Evolutionary conservation across 2,797 vertebrate genomes (phyloP).

Genomic region (Microchirus variegatus): DNA sequence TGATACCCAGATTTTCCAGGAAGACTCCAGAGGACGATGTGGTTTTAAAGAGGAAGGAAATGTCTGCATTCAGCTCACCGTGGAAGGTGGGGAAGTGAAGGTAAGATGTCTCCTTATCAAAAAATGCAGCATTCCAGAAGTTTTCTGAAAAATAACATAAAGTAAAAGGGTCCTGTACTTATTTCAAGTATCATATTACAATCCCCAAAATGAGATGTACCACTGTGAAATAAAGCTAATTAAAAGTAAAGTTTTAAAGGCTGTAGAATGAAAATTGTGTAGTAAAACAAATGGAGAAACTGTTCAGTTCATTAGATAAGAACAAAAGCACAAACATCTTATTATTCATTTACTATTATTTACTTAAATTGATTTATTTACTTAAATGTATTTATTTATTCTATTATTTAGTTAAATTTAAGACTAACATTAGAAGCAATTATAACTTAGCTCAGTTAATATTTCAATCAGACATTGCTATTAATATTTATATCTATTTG

Average conservation of each 20-base stretch:
- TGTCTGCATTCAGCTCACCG: constrained; percentile 92
- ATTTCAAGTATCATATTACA: background rate
- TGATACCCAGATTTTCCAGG: constrained; percentile 95
- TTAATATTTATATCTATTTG: no score
- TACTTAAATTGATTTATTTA: no score
- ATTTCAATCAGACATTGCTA: constrained; percentile 6
- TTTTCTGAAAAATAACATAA: constrained; percentile 67
- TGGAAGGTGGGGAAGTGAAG: constrained; percentile 96
- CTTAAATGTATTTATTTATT: no score
- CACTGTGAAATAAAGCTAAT: constrained; percentile 35
- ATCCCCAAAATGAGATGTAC: constrained; percentile 1
- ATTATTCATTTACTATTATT: constrained; percentile 49
- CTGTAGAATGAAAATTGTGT: constrained; percentile 46
- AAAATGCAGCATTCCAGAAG: constrained; percentile 95
- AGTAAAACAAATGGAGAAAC: constrained; percentile 68
- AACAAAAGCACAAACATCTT: constrained; percentile 54
- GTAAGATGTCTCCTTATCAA: constrained; percentile 92
- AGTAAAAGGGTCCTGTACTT: background rate
- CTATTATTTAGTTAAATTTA: no score
- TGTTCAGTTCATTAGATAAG: constrained; percentile 63
- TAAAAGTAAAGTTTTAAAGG: constrained; percentile 46
- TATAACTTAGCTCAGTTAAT: constrained; percentile 33
- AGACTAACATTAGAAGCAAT: constrained; percentile 56
- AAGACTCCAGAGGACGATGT: constrained; percentile 92
- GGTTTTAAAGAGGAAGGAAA: constrained; percentile 96